Base-by-base conservation (phyloP, 2,113 vertebrate genomes). In the Ictalurus furcatus region DNA sequence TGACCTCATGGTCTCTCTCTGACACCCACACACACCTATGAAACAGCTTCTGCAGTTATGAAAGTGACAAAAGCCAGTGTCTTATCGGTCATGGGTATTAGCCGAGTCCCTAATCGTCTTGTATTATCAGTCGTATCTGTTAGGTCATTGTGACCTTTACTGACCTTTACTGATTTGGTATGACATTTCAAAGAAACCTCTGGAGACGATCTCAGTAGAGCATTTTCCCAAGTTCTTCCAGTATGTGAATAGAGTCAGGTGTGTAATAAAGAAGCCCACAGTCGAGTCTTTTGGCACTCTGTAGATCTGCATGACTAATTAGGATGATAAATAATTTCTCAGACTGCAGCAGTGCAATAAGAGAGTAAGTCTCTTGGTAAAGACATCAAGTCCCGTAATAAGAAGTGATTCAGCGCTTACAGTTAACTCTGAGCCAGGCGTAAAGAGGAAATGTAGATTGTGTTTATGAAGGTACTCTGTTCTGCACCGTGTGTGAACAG, bases 371-470 rank as follows among this genome's bases (percentile, higher is more conserved):
- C 40, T 65, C 85, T 63, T 52, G 88, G 25, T 61, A 63, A 88
- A 88, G 82, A 84, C 40, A 11, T 37, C 40, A 25, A 28, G 13
- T 88, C 40, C 21, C 2, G 17, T 65, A 85, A 78, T 48, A 65
- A 85, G 56, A n/a, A 28, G 16, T 88, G 88, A 88, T 78, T 88
- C 82, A 82, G 48, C 85, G 40, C 44, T 85, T 88, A 67, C 89
- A 65, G 76, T 89, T 86, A 85, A 25, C 54, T 34, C 30, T 87
- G 85, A 78, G 80, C 44, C 76, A 88, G 6, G 13, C 2, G 3
- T 30, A 11, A 44, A 54, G 34, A n/a, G 23, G 87, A 88, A 88
- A 54, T 54, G 58, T 25, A 2, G 25, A 23, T 21, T 52, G 56
- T 78, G 30, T 63, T 58, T 8, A 3, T 63, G 58, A 25, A 83